Percentiles rank a stretch among this genome's conserved stretches.
Conservation (phyloP, 2,888 invertebrate species). For the Spisula subtruncata region DNA sequence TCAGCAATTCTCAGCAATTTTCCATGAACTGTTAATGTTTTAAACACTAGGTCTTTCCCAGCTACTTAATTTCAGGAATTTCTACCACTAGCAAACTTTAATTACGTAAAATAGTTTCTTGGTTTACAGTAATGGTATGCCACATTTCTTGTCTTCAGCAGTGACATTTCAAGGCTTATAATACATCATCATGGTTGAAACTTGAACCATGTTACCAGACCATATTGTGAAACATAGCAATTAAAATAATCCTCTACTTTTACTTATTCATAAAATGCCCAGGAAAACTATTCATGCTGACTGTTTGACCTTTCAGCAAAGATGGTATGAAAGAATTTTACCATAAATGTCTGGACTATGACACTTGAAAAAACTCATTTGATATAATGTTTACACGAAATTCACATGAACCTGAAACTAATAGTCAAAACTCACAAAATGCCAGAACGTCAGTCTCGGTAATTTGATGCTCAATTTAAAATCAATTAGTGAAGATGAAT, state of each 20-base stretch:
- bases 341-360: background rate
- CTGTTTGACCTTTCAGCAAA: background rate
- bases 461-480: conserved; percentile 58
- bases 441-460: conserved; percentile 39
- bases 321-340: background rate
- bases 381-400: conserved; percentile 20
- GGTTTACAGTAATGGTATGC: too few relatives aligned
- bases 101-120: too few relatives aligned
- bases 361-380: conserved; percentile 4
- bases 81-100: too few relatives aligned
- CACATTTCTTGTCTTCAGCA: background rate
- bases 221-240: conserved; percentile 1
- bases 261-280: background rate
- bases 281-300: background rate
- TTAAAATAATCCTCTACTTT: background rate
- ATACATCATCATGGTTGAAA: conserved; percentile 3
- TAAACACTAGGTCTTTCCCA: too few relatives aligned
- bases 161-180: background rate
- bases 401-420: background rate
- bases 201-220: background rate
- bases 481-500: conserved; percentile 43
- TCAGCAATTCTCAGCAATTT: too few relatives aligned
- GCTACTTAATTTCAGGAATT: too few relatives aligned
- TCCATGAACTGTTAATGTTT: too few relatives aligned
- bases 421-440: conserved; percentile 28